Percentiles rank a stretch among this genome's conserved stretches.
Evolutionary conservation across 2,888 invertebrate genomes (phyloP).

Genomic region (Agriopis aurantiaria): DNA sequence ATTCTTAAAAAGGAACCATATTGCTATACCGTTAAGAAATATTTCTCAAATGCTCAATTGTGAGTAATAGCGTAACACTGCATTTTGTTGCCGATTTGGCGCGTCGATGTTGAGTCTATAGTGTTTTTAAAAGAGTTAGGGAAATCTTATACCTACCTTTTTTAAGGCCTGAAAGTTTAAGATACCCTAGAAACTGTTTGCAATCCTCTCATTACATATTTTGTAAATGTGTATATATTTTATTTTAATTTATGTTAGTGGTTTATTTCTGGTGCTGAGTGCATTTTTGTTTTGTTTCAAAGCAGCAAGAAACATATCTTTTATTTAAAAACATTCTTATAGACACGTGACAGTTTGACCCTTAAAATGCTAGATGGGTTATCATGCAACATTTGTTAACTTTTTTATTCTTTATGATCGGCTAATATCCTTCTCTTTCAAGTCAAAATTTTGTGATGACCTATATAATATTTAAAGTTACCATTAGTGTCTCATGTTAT

Average conservation of each 20-base stretch:
- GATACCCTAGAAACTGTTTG: conserved; percentile 31
- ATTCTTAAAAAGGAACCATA: too few relatives aligned
- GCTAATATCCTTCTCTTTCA: conserved; percentile 47
- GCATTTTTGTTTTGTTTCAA: conserved; percentile 66
- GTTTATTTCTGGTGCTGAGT: conserved; percentile 73
- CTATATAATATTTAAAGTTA: conserved; percentile 75
- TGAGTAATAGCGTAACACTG: too few relatives aligned
- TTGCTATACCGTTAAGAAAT: too few relatives aligned
- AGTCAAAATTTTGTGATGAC: conserved; percentile 73
- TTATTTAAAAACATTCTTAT: conserved; percentile 19
- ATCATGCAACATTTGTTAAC: conserved; percentile 21
- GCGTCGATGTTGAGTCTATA: too few relatives aligned
- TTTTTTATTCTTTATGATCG: conserved; percentile 47
- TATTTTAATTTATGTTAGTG: conserved; percentile 75
- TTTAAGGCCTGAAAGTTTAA: conserved; percentile 27
- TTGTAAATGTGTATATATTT: conserved; percentile 80
- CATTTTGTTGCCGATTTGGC: too few relatives aligned
- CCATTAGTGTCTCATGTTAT: conserved; percentile 75
- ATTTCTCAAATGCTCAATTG: too few relatives aligned
- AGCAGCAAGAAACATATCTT: conserved; percentile 41
- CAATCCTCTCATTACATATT: conserved; percentile 50
- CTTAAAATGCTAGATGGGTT: conserved; percentile 30
- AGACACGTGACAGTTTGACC: conserved; percentile 44
- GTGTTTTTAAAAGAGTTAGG: neutral
- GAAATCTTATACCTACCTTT: neutral